Base-by-base conservation (phyloP, 2,113 vertebrate genomes). In the Poeciliopsis prolifica region DNA sequence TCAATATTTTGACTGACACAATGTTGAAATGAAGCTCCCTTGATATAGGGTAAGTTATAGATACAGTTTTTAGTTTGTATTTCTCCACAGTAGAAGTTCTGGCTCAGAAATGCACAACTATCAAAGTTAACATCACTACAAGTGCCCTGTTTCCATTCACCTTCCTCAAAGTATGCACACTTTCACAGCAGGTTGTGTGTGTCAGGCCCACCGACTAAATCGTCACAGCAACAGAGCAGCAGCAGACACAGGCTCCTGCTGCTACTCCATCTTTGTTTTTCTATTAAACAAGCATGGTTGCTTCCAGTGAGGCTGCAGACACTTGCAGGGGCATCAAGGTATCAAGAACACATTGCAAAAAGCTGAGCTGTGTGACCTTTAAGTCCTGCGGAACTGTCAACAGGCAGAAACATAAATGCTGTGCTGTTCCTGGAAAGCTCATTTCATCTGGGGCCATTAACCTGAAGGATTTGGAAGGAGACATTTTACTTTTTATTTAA, bases 311-410 rank as follows among this genome's bases (percentile, higher is more conserved):
- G 62, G 24, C 42, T 54, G 44, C 28, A 70, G 44, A 22, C 74
- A 42, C 40, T 42, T 42, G 17, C 9, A 12, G 9, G 0, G 17
- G 15, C 37, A 33, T 31, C 0, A 0, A n/a, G 51, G 63, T 37
- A 9, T 54, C 66, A 61, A 42, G 26, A 76, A 70, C 58, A 24
- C 10, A 60, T 80, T 48, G 64, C 66, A 79, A 79, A 86, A 68
- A 68, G 33, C 61, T 58, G 22, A 75, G 26, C 42, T 75, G 77
- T 0, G 2, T 74, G 65, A 80, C 79, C 78, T 75, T 81, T 85
- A 1, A 22, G 44, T 61, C 67, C 30, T 1, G 12, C 6, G 2
- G 31, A 79, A 74, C 31, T 48, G 54, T 83, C 68, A 79, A 77
- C 62, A 83, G 14, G 62, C 7, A 0, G 22, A 72, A 65, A 65